These are phyloP conservation scores for Centropus bengalensis DNA, from an alignment of 2,113 vertebrate genomes.

Conservation along the genomic window DNA sequence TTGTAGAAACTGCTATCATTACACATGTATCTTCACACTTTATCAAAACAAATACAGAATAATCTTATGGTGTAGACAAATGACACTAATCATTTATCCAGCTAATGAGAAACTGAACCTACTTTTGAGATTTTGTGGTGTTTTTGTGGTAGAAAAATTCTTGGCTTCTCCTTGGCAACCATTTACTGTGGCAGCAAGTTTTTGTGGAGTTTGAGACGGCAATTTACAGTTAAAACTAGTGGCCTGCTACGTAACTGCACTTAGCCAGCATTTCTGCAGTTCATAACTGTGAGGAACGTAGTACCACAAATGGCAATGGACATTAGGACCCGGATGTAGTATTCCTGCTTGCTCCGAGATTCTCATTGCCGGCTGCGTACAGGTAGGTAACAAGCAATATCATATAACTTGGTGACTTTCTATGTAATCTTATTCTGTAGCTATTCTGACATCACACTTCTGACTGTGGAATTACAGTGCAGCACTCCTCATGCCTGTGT, in stretches of 20 bases:
- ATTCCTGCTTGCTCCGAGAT: constrained; percentile 95
- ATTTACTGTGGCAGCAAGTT: constrained; percentile 78
- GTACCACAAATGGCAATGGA: constrained; percentile 99
- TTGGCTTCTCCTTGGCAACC: constrained; percentile 83
- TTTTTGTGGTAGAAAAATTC: constrained; percentile 79
- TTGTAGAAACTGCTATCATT: constrained; percentile 43
- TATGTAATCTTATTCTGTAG: constrained; percentile 84
- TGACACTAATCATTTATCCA: constrained; percentile 65
- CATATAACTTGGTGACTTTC: constrained; percentile 87
- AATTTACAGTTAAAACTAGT: constrained; percentile 83
- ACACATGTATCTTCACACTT: constrained; percentile 33
- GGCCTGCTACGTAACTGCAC: constrained; percentile 87
- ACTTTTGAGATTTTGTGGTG: constrained; percentile 82
- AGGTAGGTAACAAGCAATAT: constrained; percentile 98
- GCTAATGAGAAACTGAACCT: constrained; percentile 75
- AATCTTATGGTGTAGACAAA: constrained; percentile 62
- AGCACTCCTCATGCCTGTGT: constrained; percentile 83
- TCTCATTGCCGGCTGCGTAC: constrained; percentile 94
- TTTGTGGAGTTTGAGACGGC: constrained; percentile 82
- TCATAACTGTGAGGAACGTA: constrained; percentile 99
- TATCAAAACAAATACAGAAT: constrained; percentile 41
- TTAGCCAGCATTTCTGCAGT: constrained; percentile 98
- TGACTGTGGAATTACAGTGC: constrained; percentile 95
- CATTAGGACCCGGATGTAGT: constrained; percentile 99
- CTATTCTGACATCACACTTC: constrained; percentile 98